Percentiles rank a stretch among this genome's conserved stretches.
phyloP scores from a whole-genome alignment of 2,797 vertebrate species.

The Agapornis canus region DNA sequence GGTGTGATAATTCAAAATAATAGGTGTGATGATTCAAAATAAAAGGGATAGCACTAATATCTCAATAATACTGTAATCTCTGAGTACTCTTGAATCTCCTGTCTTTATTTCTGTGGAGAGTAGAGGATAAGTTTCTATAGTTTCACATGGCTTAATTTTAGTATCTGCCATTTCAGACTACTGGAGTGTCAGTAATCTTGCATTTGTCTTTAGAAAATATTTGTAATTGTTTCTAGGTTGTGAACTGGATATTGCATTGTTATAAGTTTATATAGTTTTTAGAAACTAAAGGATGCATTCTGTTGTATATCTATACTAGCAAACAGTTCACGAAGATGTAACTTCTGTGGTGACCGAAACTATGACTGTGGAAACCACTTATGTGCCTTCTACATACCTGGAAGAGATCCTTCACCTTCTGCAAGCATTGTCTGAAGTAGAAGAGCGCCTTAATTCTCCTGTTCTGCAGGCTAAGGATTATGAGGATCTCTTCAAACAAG shows the following conservation, averaged over 20 bases:
- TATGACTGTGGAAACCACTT: constrained; percentile 78
- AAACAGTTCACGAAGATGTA: constrained; percentile 80
- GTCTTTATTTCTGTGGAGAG: background rate
- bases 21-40: background rate
- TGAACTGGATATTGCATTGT: constrained; percentile 33
- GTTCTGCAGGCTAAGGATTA: constrained; percentile 87
- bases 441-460: constrained; percentile 89
- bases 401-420: constrained; percentile 87
- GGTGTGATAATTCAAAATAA: background rate
- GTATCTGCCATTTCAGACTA: background rate
- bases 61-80: background rate
- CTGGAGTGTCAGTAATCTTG: background rate
- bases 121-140: background rate
- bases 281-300: constrained; percentile 71
- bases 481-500: constrained; percentile 90
- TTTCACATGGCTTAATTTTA: background rate
- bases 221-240: constrained; percentile 15
- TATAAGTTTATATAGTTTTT: background rate
- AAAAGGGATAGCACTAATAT: background rate
- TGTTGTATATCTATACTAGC: constrained; percentile 81
- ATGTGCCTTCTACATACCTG: constrained; percentile 84
- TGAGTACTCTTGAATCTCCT: background rate
- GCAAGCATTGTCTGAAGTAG: constrained; percentile 87
- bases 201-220: background rate
- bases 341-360: constrained; percentile 74